Percentiles rank a stretch among this genome's conserved stretches.
These are phyloP conservation scores for Melipona bicolor DNA, from an alignment of 2,888 invertebrate species.

Conservation along the genomic window DNA sequence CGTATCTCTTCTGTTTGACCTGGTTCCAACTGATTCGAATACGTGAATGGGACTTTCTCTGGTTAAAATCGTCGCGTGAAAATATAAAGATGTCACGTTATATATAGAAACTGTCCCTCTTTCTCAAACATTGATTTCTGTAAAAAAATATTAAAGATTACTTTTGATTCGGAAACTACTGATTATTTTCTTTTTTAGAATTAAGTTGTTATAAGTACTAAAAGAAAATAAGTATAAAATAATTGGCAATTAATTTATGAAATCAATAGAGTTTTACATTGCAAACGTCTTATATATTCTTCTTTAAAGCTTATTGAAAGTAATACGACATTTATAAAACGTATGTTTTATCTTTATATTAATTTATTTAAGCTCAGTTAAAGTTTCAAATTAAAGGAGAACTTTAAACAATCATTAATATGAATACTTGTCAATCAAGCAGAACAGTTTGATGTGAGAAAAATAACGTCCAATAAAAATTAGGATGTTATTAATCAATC, in stretches of 20 bases:
- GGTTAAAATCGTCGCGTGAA: background rate
- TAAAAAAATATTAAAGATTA: background rate
- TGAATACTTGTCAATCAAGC: background rate
- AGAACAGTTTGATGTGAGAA: background rate
- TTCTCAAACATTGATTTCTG: background rate
- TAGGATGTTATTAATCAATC: background rate
- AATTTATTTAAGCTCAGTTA: too few species aligned
- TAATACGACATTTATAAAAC: too few species aligned
- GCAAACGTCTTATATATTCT: too few species aligned
- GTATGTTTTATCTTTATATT: too few species aligned
- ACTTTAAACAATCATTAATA: background rate
- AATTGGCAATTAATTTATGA: too few species aligned
- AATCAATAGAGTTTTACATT: too few species aligned
- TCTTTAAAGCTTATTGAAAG: too few species aligned
- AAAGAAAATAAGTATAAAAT: too few species aligned
- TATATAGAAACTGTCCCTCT: background rate
- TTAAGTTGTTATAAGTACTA: background rate
- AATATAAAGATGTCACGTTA: background rate
- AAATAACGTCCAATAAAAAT: background rate
- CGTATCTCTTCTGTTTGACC: background rate
- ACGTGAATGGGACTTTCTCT: conserved; percentile 23
- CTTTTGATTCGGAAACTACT: background rate
- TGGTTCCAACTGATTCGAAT: background rate
- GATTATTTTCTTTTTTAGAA: background rate
- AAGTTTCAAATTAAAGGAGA: too few species aligned